Evolutionary conservation across 2,797 vertebrate species (phyloP), one percentile per base, ranked within the genome.

Genomic region (Parotocinclus haroldoi): DNA sequence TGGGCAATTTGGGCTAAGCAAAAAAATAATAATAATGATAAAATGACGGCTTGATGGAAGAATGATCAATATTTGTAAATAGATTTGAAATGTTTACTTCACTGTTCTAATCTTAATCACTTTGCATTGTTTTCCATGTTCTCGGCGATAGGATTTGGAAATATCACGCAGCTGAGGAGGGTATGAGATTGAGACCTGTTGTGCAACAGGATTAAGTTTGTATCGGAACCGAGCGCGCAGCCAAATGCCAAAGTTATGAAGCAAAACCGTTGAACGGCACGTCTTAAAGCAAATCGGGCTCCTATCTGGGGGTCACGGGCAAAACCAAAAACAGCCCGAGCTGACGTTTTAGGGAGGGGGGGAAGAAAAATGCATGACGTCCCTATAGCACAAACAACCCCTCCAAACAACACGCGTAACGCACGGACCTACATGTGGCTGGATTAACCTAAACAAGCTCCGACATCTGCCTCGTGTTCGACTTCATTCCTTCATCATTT

Each of bases 381-480:
- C 48, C 66, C 66, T 59, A 18, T 19, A 53, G 60, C 19, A 27
- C 65, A 68, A 82, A 83, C 84, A 83, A 81, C 83, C 83, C 63
- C 77, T 58, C 68, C 73, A 52, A 66, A 58, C n/a, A 39, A 66
- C 37, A 45, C 46, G 57, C 69, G 67, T 60, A 49, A 53, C 42
- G 62, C 16, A 12, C 16, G 7, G 56, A 42, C 17, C 27, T 9
- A 37, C 27, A n/a, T n/a, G n/a, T n/a, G n/a, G n/a, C n/a, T n/a
- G n/a, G 0, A 2, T 50, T 44, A 7, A 1, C 16, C 10, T 42
- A 58, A 40, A 16, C 17, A 37, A 55, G 19, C 10, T 13, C 51
- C n/a, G 12, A 55, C 11, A 18, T 38, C 42, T 1, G 13, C 46
- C 17, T 14, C 10, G 7, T 46, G 14, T 14, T 10, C 1, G 10